A percentile compares a stretch with the other conserved stretches of the same genome.
Evolutionary conservation across 2,888 invertebrate genomes (phyloP).

Genomic region (Apeira syringaria): DNA sequence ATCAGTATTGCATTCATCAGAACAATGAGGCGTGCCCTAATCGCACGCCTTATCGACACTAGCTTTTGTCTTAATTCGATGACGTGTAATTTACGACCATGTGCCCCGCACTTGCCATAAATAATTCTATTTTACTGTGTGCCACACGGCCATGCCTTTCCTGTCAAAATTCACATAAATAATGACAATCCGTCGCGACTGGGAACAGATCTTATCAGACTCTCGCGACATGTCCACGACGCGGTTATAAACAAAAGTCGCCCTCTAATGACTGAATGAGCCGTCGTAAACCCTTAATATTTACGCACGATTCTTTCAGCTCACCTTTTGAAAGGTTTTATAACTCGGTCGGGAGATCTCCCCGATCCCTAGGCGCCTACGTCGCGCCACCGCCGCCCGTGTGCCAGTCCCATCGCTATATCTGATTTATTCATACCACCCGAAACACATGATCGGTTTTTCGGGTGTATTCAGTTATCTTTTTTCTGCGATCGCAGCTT

Average conservation of each 20-base stretch:
- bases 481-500: slow-evolving; percentile 54
- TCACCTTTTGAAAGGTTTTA: slow-evolving; percentile 76
- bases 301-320: slow-evolving; percentile 76
- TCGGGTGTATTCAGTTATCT: slow-evolving; percentile 60
- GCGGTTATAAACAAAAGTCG: slow-evolving; percentile 75
- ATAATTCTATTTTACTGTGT: slow-evolving; percentile 71
- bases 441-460: slow-evolving; percentile 78
- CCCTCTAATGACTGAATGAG: slow-evolving; percentile 79
- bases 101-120: slow-evolving; percentile 67
- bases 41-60: slow-evolving; percentile 66
- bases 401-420: slow-evolving; percentile 60
- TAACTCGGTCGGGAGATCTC: slow-evolving; percentile 62
- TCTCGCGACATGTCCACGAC: slow-evolving; percentile 63
- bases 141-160: slow-evolving; percentile 48
- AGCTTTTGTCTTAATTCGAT: slow-evolving; percentile 80
- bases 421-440: slow-evolving; percentile 82
- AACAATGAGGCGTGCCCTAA: slow-evolving; percentile 69
- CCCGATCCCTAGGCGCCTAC: slow-evolving; percentile 68
- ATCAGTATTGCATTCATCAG: slow-evolving; percentile 65
- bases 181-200: slow-evolving; percentile 66
- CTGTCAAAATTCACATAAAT: slow-evolving; percentile 82
- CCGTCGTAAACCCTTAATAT: slow-evolving; percentile 77
- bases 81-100: slow-evolving; percentile 67
- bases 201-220: slow-evolving; percentile 70
- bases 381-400: slow-evolving; percentile 22